Base-by-base conservation (phyloP, 2,797 vertebrate genomes). In the Cuniculus paca region DNA sequence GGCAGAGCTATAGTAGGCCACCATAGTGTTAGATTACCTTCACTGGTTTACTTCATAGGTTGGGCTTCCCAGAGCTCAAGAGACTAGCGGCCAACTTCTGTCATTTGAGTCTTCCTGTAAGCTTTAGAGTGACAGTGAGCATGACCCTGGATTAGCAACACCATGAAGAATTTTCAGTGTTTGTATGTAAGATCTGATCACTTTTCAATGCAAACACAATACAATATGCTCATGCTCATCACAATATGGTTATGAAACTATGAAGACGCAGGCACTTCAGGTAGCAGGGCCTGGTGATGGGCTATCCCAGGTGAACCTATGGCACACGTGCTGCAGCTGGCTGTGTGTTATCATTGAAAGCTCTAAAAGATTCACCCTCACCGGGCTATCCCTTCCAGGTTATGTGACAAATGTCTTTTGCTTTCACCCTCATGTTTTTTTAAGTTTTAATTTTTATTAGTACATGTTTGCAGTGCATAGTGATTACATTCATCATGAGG, bases 161-260 rank as follows among this genome's bases (percentile, higher is more conserved):
- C 81, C 56, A 28, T 70, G 72, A 80, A 75, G 63, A 85, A 92
- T 88, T 90, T 63, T 72, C 77, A 96, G n/a, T 85, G 54, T 86
- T 96, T 74, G 13, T 22, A 28, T 74, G n/a, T 54, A 56, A 88
- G 87, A 93, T 56, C 10, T 20, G 60, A 85, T 50, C 14, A 0
- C 34, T 84, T 74, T 70, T 75, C 48, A 82, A 61, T 22, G 60
- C 48, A 89, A 80, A 39, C 17, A 24, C 39, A 85, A 45, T 84
- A 42, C 19, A 78, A 34, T 39, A 31, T 42, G 56, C 75, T 86
- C 42, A 16, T 80, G 48, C n/a, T 94, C 95, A 87, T 75, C 14
- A 60, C 0, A 74, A 31, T 52, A 63, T 20, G 90, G 85, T 79
- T 58, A 72, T 1, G 72, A 22, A 87, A 81, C 1, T 9, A 14